Base-by-base conservation (phyloP, 64 coral and sea anemone genomes). In the Porites lutea region DNA sequence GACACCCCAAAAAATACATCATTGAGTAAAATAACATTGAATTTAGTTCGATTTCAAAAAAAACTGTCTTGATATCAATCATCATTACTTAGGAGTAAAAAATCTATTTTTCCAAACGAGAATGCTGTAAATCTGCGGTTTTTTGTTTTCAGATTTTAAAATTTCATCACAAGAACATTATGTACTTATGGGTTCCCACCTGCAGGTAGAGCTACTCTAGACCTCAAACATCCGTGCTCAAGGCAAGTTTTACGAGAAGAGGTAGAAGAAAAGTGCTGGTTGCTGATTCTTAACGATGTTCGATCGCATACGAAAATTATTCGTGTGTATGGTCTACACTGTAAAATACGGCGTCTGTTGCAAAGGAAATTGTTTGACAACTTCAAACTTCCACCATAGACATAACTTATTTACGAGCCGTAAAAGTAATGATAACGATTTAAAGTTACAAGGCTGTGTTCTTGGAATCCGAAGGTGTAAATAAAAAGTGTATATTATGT, bases 121-220 rank as follows among this genome's bases (percentile, higher is more conserved):
- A 18, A 84, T 37, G 45, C 48, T 48, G 22, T 84, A 23, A 19
- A n/a, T 49, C 52, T 84, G 62, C 63, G 81, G 81, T 69, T 3
- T 69, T 61, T 52, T 84, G 81, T 84, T 84, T 84, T 69, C 16
- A 68, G n/a, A 69, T 67, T 18, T 84, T 84, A 84, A 69, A 67
- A 51, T 84, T 84, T 84, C 18, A 84, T 84, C 48, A 84, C 6
- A 6, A 84, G 69, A 84, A 84, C 63, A 84, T 51, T 18, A 84
- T 18, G 63, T 21, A 54, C 16, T 13, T 12, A 84, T 51, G 71
- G 44, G 14, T 21, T 69, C 81, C 62, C 81, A 84, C 81, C 81
- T 84, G 61, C 81, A 1, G 47, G 3, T 51, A 52, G 51, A 63
- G 16, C 13, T n/a, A 21, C 62, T 68, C 19, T 16, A 48, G 16